Evolutionary conservation across 2,113 vertebrate genomes (phyloP).

Genomic region (Puma concolor): DNA sequence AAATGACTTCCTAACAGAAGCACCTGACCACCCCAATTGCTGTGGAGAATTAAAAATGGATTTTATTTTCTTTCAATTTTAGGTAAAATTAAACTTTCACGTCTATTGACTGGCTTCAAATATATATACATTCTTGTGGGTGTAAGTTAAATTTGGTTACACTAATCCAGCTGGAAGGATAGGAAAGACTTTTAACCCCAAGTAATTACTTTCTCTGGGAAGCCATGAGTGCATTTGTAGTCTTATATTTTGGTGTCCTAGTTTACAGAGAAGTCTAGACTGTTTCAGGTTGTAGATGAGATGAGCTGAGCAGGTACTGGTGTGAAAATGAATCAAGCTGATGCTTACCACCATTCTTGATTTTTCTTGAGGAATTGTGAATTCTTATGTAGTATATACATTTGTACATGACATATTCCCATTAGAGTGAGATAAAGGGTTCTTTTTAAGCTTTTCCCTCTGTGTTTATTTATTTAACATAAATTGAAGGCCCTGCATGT

Average conservation of each 20-base stretch:
- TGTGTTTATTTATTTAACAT: not conserved
- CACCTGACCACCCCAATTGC: not conserved
- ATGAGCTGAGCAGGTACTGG: not conserved
- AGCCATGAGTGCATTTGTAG: not conserved
- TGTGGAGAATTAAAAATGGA: not conserved
- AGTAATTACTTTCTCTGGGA: not conserved
- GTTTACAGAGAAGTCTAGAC: not conserved
- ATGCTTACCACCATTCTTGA: not conserved
- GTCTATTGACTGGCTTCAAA: not conserved
- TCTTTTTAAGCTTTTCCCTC: not conserved
- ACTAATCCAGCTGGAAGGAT: not conserved
- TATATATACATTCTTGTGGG: not conserved
- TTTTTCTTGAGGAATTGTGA: not conserved
- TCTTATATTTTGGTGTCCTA: not conserved
- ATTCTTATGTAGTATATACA: not conserved
- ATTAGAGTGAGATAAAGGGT: not conserved
- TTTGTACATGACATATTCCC: not conserved
- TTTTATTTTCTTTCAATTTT: not conserved
- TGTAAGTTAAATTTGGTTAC: not conserved
- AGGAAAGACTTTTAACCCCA: not conserved
- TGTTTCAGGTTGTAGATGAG: not conserved
- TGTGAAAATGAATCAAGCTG: not conserved
- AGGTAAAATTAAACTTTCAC: constrained; percentile 4
- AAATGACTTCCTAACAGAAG: not conserved
- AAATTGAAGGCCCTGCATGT: not conserved